Conservation (phyloP, 2,797 vertebrate genomes). For the Chaetodon trifasciatus region DNA sequence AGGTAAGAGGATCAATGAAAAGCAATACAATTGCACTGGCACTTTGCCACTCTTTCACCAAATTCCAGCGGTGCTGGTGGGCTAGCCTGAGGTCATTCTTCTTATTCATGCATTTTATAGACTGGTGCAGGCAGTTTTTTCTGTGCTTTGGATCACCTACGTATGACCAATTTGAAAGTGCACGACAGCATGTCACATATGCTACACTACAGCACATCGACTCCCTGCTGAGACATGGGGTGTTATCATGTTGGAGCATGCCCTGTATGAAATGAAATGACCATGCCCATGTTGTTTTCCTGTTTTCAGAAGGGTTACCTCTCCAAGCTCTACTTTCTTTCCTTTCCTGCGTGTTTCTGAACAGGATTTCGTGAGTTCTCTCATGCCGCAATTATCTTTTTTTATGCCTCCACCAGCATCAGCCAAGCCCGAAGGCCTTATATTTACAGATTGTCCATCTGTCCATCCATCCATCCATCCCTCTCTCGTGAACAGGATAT, state of each 20-base stretch:
- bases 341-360: neutral
- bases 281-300: neutral
- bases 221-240: neutral
- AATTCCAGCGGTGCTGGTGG: slow-evolving; percentile 14
- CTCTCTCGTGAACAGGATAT: no score
- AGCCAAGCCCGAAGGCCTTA: no score
- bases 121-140: neutral
- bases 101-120: slow-evolving; percentile 11
- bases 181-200: neutral
- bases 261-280: neutral
- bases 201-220: neutral
- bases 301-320: neutral
- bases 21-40: slow-evolving; percentile 28
- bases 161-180: neutral
- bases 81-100: slow-evolving; percentile 10
- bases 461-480: no score
- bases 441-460: no score
- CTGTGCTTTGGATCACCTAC: neutral
- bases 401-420: no score
- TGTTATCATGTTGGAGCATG: neutral
- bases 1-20: slow-evolving; percentile 54
- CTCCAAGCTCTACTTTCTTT: neutral
- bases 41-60: slow-evolving; percentile 32
- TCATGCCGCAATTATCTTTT: neutral
- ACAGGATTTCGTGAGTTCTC: slow-evolving; percentile 10